phyloP scores from a whole-genome alignment of 64 coral and sea anemone species.

The Dendrophyllia cribrosa region DNA sequence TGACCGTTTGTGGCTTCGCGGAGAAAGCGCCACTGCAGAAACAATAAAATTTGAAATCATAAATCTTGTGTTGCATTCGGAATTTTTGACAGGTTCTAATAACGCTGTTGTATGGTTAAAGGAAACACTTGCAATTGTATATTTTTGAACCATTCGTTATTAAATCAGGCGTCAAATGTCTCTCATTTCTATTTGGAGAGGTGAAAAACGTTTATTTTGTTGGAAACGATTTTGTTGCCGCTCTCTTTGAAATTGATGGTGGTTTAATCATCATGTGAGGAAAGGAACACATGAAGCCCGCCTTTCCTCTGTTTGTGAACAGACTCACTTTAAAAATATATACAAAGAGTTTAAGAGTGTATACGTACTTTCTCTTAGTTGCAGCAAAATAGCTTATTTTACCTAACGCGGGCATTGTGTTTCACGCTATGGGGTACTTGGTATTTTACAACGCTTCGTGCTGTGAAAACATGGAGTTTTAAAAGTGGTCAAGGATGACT shows the following conservation, averaged over 20 bases:
- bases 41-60: neutral
- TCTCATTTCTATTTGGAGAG: neutral
- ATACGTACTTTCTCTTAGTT: neutral
- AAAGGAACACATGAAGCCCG: conserved; percentile 18
- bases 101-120: neutral
- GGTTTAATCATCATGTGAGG: neutral
- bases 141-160: neutral
- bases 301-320: conserved; percentile 23
- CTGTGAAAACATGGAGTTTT: neutral
- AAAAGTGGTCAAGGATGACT: neutral
- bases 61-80: neutral
- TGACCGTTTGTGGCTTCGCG: too few species aligned
- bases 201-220: neutral
- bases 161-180: neutral
- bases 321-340: conserved; percentile 10
- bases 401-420: conserved; percentile 16
- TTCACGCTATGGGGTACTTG: conserved; percentile 9
- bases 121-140: conserved; percentile 39
- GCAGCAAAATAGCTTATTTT: neutral
- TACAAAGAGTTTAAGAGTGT: conserved; percentile 10
- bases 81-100: conserved; percentile 26
- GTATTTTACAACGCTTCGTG: neutral
- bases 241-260: neutral
- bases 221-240: neutral
- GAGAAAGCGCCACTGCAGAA: neutral